phyloP scores from a whole-genome alignment of 1,140 invertebrate genomes.

The Agrilus planipennis region DNA sequence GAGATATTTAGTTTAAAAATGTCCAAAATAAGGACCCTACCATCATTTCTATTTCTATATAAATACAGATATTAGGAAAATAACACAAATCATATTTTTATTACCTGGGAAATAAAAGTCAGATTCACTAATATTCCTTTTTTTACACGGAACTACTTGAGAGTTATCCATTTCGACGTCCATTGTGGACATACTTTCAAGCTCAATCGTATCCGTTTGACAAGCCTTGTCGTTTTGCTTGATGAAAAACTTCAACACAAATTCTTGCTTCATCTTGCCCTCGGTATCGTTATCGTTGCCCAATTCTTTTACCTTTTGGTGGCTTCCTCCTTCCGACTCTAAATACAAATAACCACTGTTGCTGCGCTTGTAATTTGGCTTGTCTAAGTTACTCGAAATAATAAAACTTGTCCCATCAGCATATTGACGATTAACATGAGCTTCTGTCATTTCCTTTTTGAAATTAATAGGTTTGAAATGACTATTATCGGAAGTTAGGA shows the following conservation, averaged over 20 bases:
- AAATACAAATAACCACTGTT: slow-evolving; percentile 37
- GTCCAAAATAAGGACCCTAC: too few relatives aligned
- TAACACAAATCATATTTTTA: too few relatives aligned
- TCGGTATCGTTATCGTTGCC: slow-evolving; percentile 7
- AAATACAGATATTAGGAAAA: too few relatives aligned
- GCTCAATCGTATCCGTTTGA: slow-evolving; percentile 35
- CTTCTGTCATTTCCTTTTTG: slow-evolving; percentile 29
- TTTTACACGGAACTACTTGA: slow-evolving; percentile 5
- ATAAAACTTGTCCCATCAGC: slow-evolving; percentile 57
- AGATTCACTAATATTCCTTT: slow-evolving; percentile 8
- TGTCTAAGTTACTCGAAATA: slow-evolving; percentile 50
- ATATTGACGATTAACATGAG: slow-evolving; percentile 32
- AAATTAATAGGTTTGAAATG: slow-evolving; percentile 66
- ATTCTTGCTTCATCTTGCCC: slow-evolving; percentile 12
- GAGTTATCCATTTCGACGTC: slow-evolving; percentile 2
- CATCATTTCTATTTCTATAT: too few relatives aligned
- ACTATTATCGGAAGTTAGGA: slow-evolving; percentile 56
- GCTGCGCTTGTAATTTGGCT: slow-evolving; percentile 38
- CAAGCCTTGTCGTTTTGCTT: slow-evolving; percentile 38
- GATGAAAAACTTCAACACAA: slow-evolving; percentile 39
- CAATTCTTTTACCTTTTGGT: slow-evolving; percentile 11
- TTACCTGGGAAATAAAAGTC: slow-evolving; percentile 16
- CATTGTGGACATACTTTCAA: background rate
- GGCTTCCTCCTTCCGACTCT: slow-evolving; percentile 33
- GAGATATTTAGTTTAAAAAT: too few relatives aligned